Evolutionary conservation across 2,888 invertebrate species (phyloP), one percentile per base, ranked within the genome.

Genomic region (Morpho deidamia): DNA sequence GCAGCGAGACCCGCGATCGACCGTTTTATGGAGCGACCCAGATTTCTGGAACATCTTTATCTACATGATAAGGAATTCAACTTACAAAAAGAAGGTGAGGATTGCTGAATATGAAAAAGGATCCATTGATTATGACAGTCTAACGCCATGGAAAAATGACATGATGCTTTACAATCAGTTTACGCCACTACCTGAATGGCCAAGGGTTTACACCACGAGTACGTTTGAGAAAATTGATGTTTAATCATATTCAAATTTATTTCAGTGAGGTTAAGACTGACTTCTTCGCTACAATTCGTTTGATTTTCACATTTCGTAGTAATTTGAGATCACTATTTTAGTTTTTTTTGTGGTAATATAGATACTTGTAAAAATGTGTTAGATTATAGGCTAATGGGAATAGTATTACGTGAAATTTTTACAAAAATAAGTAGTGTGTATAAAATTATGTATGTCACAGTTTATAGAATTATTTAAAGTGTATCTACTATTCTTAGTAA

Each of bases 261-360:
- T 75, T 78, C 78, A 79, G 82, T 81, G 86, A 88, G 87, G 80
- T 79, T 84, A 87, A 89, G 88, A 88, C 88, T 89, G 88, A 89
- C 73, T 81, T 78, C 75, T 81, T 79, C 72, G 73, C 75, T 53
- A 67, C 67, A 46, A 50, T 46, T 51, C 34, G 38, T 49, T 42
- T 38, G 38, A 44, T 7, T 50, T 23, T 50, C 50, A 50, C 50
- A 44, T 44, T 50, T 12, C 10, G 50, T 50, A 50, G 50, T 50
- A 50, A 43, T 50, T 50, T 50, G 43, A 38, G 37, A 50, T 50
- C 50, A 50, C 50, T 38, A 44, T 12, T 46, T 37, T 42, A 44
- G 50, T 55, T 55, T 46, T 37, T n/a, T n/a, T 23, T 23, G 44
- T 48, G 39, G 35, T 45, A 45, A 45, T 8, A 38, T 50, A 50